Conservation (phyloP, 2,113 vertebrate species). For the Amphiprion ocellaris region DNA sequence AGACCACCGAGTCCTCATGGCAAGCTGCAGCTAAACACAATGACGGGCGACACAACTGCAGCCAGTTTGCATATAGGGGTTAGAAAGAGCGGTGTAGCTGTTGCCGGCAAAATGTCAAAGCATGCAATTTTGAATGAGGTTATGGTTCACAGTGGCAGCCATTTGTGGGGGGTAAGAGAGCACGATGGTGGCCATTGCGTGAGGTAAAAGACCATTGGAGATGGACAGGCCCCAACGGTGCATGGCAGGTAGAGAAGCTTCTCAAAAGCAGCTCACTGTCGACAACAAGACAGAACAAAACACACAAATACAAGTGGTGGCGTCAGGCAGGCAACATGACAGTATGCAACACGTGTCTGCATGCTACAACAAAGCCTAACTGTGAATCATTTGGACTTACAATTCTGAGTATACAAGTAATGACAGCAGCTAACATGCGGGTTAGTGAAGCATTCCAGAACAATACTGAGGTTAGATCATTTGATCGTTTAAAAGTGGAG, state of each 20-base stretch:
- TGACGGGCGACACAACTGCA: constrained; percentile 49
- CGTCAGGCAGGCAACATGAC: constrained; percentile 66
- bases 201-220: constrained; percentile 73
- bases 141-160: constrained; percentile 73
- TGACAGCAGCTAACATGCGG: constrained; percentile 58
- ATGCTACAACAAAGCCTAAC: constrained; percentile 64
- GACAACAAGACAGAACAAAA: constrained; percentile 79
- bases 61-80: constrained; percentile 48
- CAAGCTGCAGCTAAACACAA: constrained; percentile 59
- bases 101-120: constrained; percentile 38
- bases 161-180: constrained; percentile 67
- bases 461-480: neutral
- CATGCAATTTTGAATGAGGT: constrained; percentile 75
- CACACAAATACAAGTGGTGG: constrained; percentile 68
- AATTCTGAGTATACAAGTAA: constrained; percentile 17
- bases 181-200: constrained; percentile 66
- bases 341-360: constrained; percentile 52
- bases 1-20: constrained; percentile 29
- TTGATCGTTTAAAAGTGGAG: constrained; percentile 11
- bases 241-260: constrained; percentile 78
- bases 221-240: constrained; percentile 75
- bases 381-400: constrained; percentile 9
- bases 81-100: constrained; percentile 53
- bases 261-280: constrained; percentile 85
- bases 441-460: constrained; percentile 61